These are phyloP conservation scores for Drosophila rhopaloa DNA, from an alignment of 1,140 invertebrate species.

Conservation along the genomic window DNA sequence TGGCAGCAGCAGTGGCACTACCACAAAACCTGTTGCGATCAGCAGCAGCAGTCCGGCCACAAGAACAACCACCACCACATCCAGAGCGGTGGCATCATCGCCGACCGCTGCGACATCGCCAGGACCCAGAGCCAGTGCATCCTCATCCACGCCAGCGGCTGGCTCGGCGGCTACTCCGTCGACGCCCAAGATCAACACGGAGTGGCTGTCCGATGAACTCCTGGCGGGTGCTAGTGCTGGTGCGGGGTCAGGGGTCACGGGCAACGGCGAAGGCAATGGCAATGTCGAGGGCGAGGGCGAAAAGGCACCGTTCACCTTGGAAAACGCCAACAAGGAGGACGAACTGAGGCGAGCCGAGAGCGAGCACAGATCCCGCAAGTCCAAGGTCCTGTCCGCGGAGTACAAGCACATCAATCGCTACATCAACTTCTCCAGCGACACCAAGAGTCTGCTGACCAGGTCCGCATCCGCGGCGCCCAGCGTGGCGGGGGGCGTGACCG, in stretches of 20 bases:
- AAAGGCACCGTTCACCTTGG: conserved; percentile 72
- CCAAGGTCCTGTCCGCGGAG: conserved; percentile 77
- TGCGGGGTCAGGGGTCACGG: not conserved
- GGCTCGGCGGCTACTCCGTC: conserved; percentile 54
- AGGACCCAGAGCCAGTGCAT: not conserved
- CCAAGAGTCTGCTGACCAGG: conserved; percentile 73
- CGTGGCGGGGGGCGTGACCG: conserved; percentile 43
- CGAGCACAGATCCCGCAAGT: conserved; percentile 78
- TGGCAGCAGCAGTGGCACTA: conserved; percentile 32
- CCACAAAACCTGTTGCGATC: conserved; percentile 29
- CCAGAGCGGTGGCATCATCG: not conserved
- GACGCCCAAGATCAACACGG: conserved; percentile 70
- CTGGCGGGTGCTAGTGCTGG: conserved; percentile 5
- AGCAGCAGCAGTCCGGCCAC: conserved; percentile 19
- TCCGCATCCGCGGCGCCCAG: conserved; percentile 71
- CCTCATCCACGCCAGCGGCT: conserved; percentile 17
- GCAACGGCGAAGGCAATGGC: conserved; percentile 8
- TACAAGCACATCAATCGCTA: conserved; percentile 83
- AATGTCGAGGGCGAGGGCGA: conserved; percentile 25
- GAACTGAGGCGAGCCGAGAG: conserved; percentile 71
- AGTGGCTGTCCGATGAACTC: conserved; percentile 64
- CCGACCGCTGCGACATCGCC: conserved; percentile 8
- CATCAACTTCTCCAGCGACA: conserved; percentile 81
- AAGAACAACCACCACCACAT: conserved; percentile 7
- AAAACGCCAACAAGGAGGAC: conserved; percentile 80